Evolutionary conservation across 2,797 vertebrate genomes (phyloP), one percentile per base, ranked within the genome.

Genomic region (Uromys caudimaculatus): DNA sequence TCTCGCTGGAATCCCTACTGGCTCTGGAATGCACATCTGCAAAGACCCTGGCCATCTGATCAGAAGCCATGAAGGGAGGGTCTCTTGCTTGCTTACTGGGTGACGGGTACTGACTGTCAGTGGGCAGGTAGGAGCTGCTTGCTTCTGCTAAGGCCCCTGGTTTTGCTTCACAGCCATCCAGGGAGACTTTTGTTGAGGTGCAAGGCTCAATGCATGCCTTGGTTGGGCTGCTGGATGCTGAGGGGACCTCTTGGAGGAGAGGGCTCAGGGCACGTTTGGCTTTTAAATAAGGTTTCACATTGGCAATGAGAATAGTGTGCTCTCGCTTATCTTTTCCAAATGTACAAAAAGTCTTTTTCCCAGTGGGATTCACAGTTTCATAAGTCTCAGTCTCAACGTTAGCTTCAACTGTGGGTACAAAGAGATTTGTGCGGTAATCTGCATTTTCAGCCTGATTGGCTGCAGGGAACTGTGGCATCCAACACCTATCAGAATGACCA

Each of bases 271-370:
- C 99, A 97, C 99, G 99, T 99, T 99, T 99, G 97, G 99, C 99
- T 99, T 99, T 99, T 98, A 99, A 99, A 98, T 99, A 99, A 98
- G 99, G 99, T 99, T 99, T 99, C 98, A 99, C 99, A 96, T 99
- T 99, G 98, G 99, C 99, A 95, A 99, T 99, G 98, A 99, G 99
- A 98, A 99, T 99, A 98, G 99, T 99, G 99, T 99, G 99, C 98
- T 99, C 99, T 97, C 99, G 99, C 94, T 99, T 99, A 98, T 99
- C 99, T 98, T 99, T 99, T 97, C 99, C 99, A 98, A 99, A 99
- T 95, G 99, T 99, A 99, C 99, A 99, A 99, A 99, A 99, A 52
- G 99, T 99, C 98, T 99, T 99, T 99, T 99, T 99, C 98, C 99
- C 99, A 1, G 99, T 99, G 97, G 99, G 99, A 98, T 99, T 99